Evolutionary conservation across 92 coral and sea anemone genomes (phyloP), one percentile per base, ranked within the genome.

Genomic region (Zoanthus solanderi): DNA sequence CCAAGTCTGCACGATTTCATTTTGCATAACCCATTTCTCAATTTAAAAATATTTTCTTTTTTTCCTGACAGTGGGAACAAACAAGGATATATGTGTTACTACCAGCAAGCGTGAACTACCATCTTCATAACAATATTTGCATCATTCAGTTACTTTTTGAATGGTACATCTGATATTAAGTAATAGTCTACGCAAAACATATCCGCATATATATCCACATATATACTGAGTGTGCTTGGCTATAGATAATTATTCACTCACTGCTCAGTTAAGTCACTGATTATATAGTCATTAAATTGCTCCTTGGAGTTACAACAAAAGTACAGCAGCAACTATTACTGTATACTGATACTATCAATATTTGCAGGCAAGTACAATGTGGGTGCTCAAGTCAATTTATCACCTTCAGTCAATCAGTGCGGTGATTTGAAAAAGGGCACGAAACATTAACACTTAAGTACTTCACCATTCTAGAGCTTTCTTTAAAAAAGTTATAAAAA

Each of bases 381-480:
- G 74, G 74, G 32, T 29, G 45, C 74, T 69, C 74, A 69, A 30
- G 74, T 69, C 74, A 69, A 69, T 69, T 69, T 69, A 69, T 69
- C 74, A 69, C 44, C 74, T 69, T 69, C 44, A 69, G 74, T 69
- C 14, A 69, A 18, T 69, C 74, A 69, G 32, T 69, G 74, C 23
- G 74, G 74, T 69, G 74, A 18, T 30, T 69, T 69, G 74, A 69
- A 69, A 69, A 69, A 69, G 30, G 29, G 37, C 46, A 69, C 7
- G 74, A 69, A 69, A 28, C 74, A 69, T 3, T 32, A 65, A 65
- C 71, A 65, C 46, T 69, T 18, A 30, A 69, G 74, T 69, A 37
- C 74, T 69, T 69, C 74, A 23, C 74, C 74, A 69, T 69, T 69
- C 45, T 69, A 29, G 74, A 69, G 74, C 74, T 69, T 69, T 69